Percentiles rank a stretch among this genome's conserved stretches.
Conservation (phyloP, 2,888 invertebrate genomes). For the Parnassius glacialis region DNA sequence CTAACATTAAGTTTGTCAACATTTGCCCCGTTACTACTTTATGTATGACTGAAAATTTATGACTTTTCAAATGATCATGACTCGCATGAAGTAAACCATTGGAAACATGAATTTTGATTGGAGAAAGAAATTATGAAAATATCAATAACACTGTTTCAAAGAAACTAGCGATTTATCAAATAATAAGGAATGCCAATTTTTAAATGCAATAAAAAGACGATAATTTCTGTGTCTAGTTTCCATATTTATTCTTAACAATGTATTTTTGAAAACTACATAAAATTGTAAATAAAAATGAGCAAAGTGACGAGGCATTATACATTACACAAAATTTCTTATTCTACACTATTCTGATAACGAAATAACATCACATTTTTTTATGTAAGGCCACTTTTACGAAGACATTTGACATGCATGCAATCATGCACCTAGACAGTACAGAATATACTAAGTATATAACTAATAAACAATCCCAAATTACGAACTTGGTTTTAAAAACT, state of each 20-base stretch:
- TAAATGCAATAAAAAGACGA: constrained; percentile 9
- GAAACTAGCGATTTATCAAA: background rate
- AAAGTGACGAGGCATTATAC: background rate
- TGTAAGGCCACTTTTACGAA: constrained; percentile 30
- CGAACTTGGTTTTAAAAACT: constrained; percentile 7
- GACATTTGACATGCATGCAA: constrained; percentile 45
- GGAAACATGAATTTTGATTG: background rate
- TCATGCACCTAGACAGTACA: constrained; percentile 41
- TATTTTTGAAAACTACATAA: constrained; percentile 14
- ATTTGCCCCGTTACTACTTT: background rate
- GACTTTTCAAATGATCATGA: background rate
- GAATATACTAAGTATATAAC: constrained; percentile 5
- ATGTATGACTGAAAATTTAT: background rate
- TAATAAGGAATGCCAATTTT: constrained; percentile 13
- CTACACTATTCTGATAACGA: background rate
- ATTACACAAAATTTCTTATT: background rate
- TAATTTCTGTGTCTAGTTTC: background rate
- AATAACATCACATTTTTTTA: no score
- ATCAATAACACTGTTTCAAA: background rate
- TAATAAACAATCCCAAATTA: constrained; percentile 15
- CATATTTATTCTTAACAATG: constrained; percentile 2
- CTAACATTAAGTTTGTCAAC: constrained; percentile 22
- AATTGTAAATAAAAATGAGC: constrained; percentile 16
- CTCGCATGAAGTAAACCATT: constrained; percentile 15
- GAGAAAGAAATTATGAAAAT: background rate